These are phyloP conservation scores for Falcaria lacertinaria DNA, from an alignment of 2,888 invertebrate genomes.

Conservation along the genomic window DNA sequence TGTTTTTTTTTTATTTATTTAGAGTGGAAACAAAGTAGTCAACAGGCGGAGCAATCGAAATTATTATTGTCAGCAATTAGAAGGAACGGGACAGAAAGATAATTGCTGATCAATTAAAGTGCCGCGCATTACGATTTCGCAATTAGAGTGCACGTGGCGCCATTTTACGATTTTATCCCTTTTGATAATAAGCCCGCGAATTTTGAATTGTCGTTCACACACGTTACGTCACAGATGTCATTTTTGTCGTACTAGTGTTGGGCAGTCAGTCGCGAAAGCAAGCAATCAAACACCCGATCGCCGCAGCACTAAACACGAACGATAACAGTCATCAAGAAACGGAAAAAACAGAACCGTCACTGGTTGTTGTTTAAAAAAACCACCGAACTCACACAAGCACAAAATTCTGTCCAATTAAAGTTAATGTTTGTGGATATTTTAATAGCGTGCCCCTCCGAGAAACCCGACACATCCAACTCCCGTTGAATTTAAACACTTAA, in stretches of 20 bases:
- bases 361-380: conserved; percentile 56
- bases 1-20: conserved; percentile 23
- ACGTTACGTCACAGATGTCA: conserved; percentile 70
- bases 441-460: conserved; percentile 78
- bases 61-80: conserved; percentile 55
- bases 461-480: conserved; percentile 79
- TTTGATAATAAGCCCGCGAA: conserved; percentile 25
- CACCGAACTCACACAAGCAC: conserved; percentile 70
- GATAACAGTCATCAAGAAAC: conserved; percentile 73
- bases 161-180: conserved; percentile 55
- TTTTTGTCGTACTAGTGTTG: conserved; percentile 48
- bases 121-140: conserved; percentile 55
- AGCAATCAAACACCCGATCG: conserved; percentile 47
- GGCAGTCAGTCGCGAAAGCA: conserved; percentile 26
- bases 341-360: conserved; percentile 71
- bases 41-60: conserved; percentile 42
- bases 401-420: conserved; percentile 78
- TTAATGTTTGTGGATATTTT: conserved; percentile 80
- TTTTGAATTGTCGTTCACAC: conserved; percentile 4
- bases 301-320: conserved; percentile 61
- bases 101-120: conserved; percentile 62
- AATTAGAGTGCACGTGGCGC: conserved; percentile 66
- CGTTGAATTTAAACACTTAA: conserved; percentile 79
- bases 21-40: conserved; percentile 24
- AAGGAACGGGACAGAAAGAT: conserved; percentile 60